Evolutionary conservation across 2,797 vertebrate genomes (phyloP), one percentile per base, ranked within the genome.

Genomic region (Acomys russatus): DNA sequence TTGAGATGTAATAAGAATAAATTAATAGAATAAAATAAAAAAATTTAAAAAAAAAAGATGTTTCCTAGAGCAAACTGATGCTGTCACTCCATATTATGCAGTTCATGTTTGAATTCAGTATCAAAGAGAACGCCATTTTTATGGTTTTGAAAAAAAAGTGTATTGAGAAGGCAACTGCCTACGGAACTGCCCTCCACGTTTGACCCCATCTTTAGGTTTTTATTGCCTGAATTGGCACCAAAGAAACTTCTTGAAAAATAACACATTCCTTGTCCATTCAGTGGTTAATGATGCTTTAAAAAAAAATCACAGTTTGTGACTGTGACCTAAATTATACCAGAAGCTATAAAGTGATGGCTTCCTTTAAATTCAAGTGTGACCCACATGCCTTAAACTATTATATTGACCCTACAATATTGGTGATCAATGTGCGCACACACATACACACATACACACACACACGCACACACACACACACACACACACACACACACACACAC

Each of bases 331-430:
- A 97, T 97, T 89, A 85, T 97, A 95, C 97, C 97, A 98, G 96
- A 91, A 98, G 71, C 89, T 97, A 93, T 97, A 96, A 98, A 98
- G 97, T 73, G 90, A 77, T 89, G 64, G 92, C 96, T 98, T 68
- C 98, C 97, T 98, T 98, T 97, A 98, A 97, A 92, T 96, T 98
- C 96, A 83, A 89, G 97, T 97, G 96, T 98, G 95, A 94, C 97
- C 98, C 83, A 85, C 97, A 96, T 95, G 97, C 56, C 90, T 97
- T 97, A 94, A 97, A 90, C 96, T 95, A 97, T 91, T 95, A 96
- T 88, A 98, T 73, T 97, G 96, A 97, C 86, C 94, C 95, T 97
- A 90, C 28, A 35, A 91, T 85, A 35, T 97, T 84, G 95, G 96
- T 95, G 94, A 56, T 56, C 56, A 56, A 56, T 15, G 56, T 56